These are phyloP conservation scores for Typhlichthys eigenmanni DNA, from an alignment of 2,797 vertebrate species.

Conservation along the genomic window DNA sequence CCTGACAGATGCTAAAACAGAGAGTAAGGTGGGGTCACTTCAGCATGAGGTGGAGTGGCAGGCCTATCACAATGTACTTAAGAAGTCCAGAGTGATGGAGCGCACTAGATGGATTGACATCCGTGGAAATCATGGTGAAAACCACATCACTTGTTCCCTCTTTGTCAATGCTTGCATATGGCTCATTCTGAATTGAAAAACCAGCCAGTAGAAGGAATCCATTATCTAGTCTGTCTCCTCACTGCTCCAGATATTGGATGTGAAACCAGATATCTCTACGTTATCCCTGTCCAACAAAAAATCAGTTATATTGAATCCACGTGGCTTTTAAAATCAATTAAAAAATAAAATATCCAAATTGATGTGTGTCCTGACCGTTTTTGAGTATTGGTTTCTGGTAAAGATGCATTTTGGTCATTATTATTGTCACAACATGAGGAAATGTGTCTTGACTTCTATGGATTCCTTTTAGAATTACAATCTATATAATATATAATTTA, in stretches of 20 bases:
- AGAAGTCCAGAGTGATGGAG: constrained; percentile 89
- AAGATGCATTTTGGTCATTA: constrained; percentile 7
- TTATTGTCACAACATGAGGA: constrained; percentile 3
- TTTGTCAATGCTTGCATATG: background rate
- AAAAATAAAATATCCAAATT: constrained; percentile 17
- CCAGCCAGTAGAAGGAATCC: constrained; percentile 16
- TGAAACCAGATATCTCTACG: constrained; percentile 58
- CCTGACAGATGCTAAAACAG: constrained; percentile 92
- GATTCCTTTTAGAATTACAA: no score
- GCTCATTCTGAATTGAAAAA: constrained; percentile 1
- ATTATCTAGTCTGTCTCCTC: constrained; percentile 25
- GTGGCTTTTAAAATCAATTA: background rate
- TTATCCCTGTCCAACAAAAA: constrained; percentile 24
- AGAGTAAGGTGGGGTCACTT: constrained; percentile 89
- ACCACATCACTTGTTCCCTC: background rate
- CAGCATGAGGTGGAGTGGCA: constrained; percentile 96
- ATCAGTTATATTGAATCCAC: constrained; percentile 16
- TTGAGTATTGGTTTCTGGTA: background rate
- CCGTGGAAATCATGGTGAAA: constrained; percentile 93
- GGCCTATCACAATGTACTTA: constrained; percentile 88
- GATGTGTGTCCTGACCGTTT: constrained; percentile 8
- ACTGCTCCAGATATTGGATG: constrained; percentile 37
- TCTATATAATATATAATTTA: no score
- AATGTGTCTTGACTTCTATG: constrained; percentile 3
- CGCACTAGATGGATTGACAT: constrained; percentile 96